A percentile compares a stretch with the other conserved stretches of the same genome.
These are phyloP conservation scores for Bombus ignitus DNA, from an alignment of 1,140 invertebrate species.

Conservation along the genomic window DNA sequence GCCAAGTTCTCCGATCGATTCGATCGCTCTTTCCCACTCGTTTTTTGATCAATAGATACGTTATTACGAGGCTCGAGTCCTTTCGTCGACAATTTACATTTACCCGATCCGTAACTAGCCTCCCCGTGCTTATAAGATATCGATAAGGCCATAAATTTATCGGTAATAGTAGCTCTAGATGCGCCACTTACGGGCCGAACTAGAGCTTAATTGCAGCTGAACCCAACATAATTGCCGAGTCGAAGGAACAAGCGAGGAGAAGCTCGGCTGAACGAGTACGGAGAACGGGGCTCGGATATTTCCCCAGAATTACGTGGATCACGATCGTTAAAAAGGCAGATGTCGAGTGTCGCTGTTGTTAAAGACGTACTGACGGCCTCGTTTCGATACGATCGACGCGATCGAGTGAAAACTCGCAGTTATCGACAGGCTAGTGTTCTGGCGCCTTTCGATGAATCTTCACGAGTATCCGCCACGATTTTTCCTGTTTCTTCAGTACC, in stretches of 20 bases:
- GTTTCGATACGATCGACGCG: not conserved
- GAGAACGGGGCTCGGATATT: slow-evolving; percentile 23
- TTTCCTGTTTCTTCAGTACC: not conserved
- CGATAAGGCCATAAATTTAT: slow-evolving; percentile 39
- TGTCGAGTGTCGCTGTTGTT: slow-evolving; percentile 2
- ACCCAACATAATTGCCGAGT: slow-evolving; percentile 54
- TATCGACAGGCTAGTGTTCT: not conserved
- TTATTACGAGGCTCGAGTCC: not conserved
- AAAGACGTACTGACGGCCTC: not conserved
- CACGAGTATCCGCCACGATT: not conserved
- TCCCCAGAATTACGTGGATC: slow-evolving; percentile 28
- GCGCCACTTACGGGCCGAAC: slow-evolving; percentile 36
- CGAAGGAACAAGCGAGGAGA: not conserved
- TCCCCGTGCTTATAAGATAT: not conserved
- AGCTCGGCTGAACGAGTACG: not conserved
- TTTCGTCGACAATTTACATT: slow-evolving; percentile 38
- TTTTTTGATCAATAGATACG: not conserved
- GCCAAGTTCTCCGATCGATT: not conserved
- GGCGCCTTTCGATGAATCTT: not conserved
- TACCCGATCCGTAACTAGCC: slow-evolving; percentile 17
- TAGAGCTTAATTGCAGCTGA: slow-evolving; percentile 59
- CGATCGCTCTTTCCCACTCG: not conserved
- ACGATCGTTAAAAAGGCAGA: slow-evolving; percentile 36
- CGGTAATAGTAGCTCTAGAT: slow-evolving; percentile 24
- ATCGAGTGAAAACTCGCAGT: not conserved